Percentiles rank a stretch among this genome's conserved stretches.
These are phyloP conservation scores for Perithous albicinctus DNA, from an alignment of 2,888 invertebrate species.

Conservation along the genomic window DNA sequence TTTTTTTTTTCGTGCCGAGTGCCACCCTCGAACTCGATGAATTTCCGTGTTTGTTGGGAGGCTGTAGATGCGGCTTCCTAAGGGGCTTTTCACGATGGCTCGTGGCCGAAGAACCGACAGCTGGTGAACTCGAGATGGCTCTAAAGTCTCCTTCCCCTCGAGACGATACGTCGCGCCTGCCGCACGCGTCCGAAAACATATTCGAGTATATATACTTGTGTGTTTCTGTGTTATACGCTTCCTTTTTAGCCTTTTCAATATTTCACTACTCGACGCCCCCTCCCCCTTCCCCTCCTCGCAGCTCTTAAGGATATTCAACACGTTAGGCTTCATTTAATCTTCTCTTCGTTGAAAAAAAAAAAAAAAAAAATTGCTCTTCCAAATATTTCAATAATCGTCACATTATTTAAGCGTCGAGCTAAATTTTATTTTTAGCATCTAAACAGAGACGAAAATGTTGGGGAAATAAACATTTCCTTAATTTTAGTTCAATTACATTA, in stretches of 20 bases:
- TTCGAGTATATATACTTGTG: slow-evolving; percentile 6
- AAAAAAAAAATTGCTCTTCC: not conserved
- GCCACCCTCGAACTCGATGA: slow-evolving; percentile 53
- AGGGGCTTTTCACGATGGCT: slow-evolving; percentile 41
- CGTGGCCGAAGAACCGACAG: slow-evolving; percentile 38
- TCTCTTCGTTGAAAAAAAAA: not conserved
- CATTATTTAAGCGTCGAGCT: not conserved
- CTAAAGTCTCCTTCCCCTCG: slow-evolving; percentile 26
- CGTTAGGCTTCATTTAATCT: not conserved
- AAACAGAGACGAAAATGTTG: not conserved
- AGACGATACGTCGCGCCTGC: slow-evolving; percentile 35
- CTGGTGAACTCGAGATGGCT: slow-evolving; percentile 28
- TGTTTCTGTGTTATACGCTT: slow-evolving; percentile 1
- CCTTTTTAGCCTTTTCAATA: slow-evolving; percentile 3
- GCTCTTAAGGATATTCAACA: not conserved
- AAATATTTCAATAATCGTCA: no score
- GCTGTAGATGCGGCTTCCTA: slow-evolving; percentile 13
- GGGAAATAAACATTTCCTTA: not conserved
- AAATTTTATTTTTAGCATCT: not conserved
- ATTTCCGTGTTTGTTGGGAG: slow-evolving; percentile 67
- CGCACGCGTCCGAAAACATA: slow-evolving; percentile 57
- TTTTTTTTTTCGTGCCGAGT: slow-evolving; percentile 11
- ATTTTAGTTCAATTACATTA: no score
- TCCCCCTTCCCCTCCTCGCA: not conserved
- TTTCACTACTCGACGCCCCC: not conserved